phyloP scores from a whole-genome alignment of 1,140 invertebrate genomes.

The Pinna nobilis region DNA sequence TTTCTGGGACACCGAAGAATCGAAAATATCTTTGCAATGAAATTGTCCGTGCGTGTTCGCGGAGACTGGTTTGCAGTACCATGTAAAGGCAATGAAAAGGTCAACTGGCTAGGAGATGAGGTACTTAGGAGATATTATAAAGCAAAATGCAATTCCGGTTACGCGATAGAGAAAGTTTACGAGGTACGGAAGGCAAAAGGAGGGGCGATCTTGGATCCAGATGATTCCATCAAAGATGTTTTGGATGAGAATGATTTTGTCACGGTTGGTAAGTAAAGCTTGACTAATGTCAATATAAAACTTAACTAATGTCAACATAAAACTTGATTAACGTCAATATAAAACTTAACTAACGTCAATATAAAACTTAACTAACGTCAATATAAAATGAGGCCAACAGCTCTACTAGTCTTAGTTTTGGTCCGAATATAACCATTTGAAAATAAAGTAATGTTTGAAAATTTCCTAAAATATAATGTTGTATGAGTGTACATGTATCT shows the following conservation, averaged over 20 bases:
- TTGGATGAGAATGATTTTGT: slow-evolving; percentile 82
- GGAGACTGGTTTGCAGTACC: slow-evolving; percentile 82
- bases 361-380: background rate
- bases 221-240: slow-evolving; percentile 78
- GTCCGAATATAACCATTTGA: too few species aligned
- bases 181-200: slow-evolving; percentile 80
- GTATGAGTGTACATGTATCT: too few species aligned
- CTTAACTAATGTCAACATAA: too few species aligned
- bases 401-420: too few species aligned
- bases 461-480: too few species aligned
- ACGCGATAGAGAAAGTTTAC: slow-evolving; percentile 74
- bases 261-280: slow-evolving; percentile 77
- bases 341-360: background rate
- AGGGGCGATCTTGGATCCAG: slow-evolving; percentile 80
- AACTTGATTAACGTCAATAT: too few species aligned
- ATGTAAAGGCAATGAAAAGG: slow-evolving; percentile 75
- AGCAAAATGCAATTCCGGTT: slow-evolving; percentile 53
- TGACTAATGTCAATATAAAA: background rate
- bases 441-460: too few species aligned
- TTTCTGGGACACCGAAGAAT: too few species aligned
- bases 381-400: too few species aligned
- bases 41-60: slow-evolving; percentile 79
- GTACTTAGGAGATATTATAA: slow-evolving; percentile 77
- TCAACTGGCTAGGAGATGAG: slow-evolving; percentile 79
- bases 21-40: too few species aligned